Evolutionary conservation across 2,113 vertebrate species (phyloP), one percentile per base, ranked within the genome.

Genomic region (Syrmaticus mikado): DNA sequence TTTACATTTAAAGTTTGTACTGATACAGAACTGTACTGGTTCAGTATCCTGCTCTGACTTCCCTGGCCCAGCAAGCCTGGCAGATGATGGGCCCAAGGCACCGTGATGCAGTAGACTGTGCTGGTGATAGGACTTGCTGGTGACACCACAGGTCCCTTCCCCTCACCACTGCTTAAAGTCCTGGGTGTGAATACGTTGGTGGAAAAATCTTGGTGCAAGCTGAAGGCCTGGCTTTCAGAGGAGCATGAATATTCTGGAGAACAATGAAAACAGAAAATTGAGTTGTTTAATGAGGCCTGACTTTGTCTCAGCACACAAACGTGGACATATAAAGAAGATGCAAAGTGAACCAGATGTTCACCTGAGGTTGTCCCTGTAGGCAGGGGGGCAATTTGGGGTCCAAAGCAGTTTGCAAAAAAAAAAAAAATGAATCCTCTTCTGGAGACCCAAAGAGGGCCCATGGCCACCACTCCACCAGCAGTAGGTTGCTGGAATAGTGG

Each of bases 291-390:
- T 78, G 82, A 43, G 73, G 55, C 38, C 25, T 68, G 48, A 48
- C 43, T 77, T 82, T n/a, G 15, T 52, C n/a, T 85, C 20, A 5
- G 5, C 40, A 28, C 61, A 57, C 61, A 62, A 52, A 45, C 0
- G 0, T 38, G 36, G 38, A 41, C 14, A 12, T 10, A 9, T 50
- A 14, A 68, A 40, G 24, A 32, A 32, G 16, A 77, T 2, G 1
- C 0, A 0, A 41, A 20, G 22, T 64, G 58, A 10, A 43, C 0
- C 1, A 6, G 27, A 30, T 10, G 34, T 13, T 77, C 22, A 3
- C 25, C 28, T 57, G 18, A 52, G 7, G 7, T 57, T 66, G 21
- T 64, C 25, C 13, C 11, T 73, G 0, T 28, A 34, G 50, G 43
- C 15, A 71, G 3, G 55, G 40, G 34, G 11, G 3, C 43, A 60